A percentile compares a stretch with the other conserved stretches of the same genome.
Conservation (phyloP, 2,888 invertebrate genomes). For the Drosophila neotestacea region DNA sequence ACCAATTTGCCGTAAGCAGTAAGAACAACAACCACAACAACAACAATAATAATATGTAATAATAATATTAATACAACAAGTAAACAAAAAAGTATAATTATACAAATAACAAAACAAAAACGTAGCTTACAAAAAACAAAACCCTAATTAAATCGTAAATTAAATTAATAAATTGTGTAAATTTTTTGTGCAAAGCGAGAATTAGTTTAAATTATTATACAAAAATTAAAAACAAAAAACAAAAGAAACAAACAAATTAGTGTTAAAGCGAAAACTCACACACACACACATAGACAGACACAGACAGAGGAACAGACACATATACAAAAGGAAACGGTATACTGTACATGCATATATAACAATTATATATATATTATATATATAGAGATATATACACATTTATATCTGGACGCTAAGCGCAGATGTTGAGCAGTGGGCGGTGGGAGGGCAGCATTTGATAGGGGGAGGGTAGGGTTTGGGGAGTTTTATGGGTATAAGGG, state of each 20-base stretch:
- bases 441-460: background rate
- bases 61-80: conserved; percentile 42
- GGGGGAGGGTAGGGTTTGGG: background rate
- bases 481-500: conserved; percentile 39
- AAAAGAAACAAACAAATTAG: conserved; percentile 44
- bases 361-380: conserved; percentile 41
- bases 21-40: conserved; percentile 61
- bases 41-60: conserved; percentile 37
- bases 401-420: conserved; percentile 77
- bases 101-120: conserved; percentile 50
- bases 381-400: conserved; percentile 39
- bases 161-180: conserved; percentile 74
- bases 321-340: conserved; percentile 56
- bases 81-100: conserved; percentile 61
- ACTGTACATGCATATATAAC: conserved; percentile 69
- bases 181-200: conserved; percentile 75
- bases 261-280: conserved; percentile 52
- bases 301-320: conserved; percentile 30
- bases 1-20: conserved; percentile 68
- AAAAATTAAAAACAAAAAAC: conserved; percentile 24
- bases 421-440: conserved; percentile 45
- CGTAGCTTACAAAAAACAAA: conserved; percentile 41
- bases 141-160: conserved; percentile 61
- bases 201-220: conserved; percentile 79
- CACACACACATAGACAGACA: conserved; percentile 33